phyloP scores from a whole-genome alignment of 2,797 vertebrate species.

The Adelosebastes latens region DNA sequence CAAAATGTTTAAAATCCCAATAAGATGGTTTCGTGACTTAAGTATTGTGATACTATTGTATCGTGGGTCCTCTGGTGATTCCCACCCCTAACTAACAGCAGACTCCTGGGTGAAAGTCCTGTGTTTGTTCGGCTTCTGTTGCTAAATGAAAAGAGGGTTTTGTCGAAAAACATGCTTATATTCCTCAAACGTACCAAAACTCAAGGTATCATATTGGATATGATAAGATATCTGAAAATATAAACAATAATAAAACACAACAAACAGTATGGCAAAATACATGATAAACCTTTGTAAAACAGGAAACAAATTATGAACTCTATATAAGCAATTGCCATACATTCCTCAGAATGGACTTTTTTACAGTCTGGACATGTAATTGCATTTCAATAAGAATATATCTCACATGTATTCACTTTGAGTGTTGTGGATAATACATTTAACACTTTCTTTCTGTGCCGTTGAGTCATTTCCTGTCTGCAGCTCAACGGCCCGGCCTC shows the following conservation, averaged over 20 bases:
- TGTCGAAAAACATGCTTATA: too few species aligned
- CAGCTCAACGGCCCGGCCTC: not conserved
- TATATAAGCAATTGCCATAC: not conserved
- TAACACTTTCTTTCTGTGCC: not conserved
- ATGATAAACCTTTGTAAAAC: not conserved
- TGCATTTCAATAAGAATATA: not conserved
- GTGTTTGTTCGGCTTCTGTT: too few species aligned
- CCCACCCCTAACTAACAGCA: too few species aligned
- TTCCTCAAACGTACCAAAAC: too few species aligned
- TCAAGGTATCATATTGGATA: too few species aligned
- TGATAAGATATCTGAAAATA: not conserved
- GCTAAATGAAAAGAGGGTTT: too few species aligned
- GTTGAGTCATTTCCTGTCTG: slow-evolving; percentile 33
- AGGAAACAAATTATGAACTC: not conserved
- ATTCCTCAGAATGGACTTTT: not conserved
- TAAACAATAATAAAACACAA: not conserved
- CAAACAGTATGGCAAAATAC: not conserved
- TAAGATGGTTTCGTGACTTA: too few species aligned
- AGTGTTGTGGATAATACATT: not conserved
- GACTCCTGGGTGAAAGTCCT: too few species aligned
- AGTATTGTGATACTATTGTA: too few species aligned
- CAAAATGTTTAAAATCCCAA: too few species aligned
- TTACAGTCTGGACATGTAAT: not conserved
- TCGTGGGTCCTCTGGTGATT: too few species aligned
- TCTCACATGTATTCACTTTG: not conserved